These are phyloP conservation scores for Percopsis transmontana DNA, from an alignment of 2,113 vertebrate species.

Conservation along the genomic window DNA sequence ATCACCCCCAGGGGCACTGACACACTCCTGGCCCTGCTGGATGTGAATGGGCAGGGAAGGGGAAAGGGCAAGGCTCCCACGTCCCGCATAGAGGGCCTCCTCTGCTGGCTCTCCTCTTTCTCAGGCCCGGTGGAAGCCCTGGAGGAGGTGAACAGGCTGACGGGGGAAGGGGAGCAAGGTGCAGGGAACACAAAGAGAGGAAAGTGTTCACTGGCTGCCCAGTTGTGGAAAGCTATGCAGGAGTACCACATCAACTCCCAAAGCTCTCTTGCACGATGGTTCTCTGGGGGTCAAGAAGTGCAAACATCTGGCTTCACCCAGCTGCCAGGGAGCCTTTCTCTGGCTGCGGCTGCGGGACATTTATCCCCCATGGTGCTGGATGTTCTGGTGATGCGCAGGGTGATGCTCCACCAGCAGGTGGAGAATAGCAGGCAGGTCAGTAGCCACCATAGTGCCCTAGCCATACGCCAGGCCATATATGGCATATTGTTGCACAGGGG, in stretches of 20 bases:
- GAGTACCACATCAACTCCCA: constrained; percentile 80
- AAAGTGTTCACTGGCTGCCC: constrained; percentile 56
- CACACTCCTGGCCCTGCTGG: constrained; percentile 67
- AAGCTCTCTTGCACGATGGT: constrained; percentile 80
- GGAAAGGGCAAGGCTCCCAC: constrained; percentile 54
- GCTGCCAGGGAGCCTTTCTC: constrained; percentile 78
- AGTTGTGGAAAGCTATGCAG: constrained; percentile 77
- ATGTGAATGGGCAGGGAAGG: constrained; percentile 23
- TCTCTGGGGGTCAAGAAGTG: constrained; percentile 63
- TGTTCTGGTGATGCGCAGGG: constrained; percentile 79
- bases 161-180: constrained; percentile 61
- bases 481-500: constrained; percentile 76
- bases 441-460: constrained; percentile 78
- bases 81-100: constrained; percentile 78
- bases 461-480: constrained; percentile 86
- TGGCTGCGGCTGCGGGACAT: constrained; percentile 71
- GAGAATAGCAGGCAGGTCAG: constrained; percentile 85
- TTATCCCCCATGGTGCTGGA: constrained; percentile 81
- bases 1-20: constrained; percentile 67
- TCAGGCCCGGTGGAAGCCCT: constrained; percentile 71
- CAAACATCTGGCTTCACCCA: constrained; percentile 39
- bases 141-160: constrained; percentile 48
- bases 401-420: constrained; percentile 87
- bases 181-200: constrained; percentile 39
- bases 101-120: constrained; percentile 86